Conservation (phyloP, 2,888 invertebrate species). For the Chesias legatella region DNA sequence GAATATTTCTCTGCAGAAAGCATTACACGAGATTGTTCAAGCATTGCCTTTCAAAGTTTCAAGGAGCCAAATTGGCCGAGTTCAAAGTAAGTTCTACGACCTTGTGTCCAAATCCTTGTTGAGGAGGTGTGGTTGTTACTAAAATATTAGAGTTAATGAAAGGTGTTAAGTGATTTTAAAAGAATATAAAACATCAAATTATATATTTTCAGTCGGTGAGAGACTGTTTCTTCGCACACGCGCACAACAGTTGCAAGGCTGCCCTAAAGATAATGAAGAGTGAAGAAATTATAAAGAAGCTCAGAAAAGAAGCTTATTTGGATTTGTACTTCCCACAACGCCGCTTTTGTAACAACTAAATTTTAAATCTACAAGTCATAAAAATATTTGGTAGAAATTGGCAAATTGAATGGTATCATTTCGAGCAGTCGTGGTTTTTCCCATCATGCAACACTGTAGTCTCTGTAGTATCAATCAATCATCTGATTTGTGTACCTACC, state of each 20-base stretch:
- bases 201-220: conserved; percentile 69
- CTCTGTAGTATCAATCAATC: conserved; percentile 48
- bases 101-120: too few relatives aligned
- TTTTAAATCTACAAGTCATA: conserved; percentile 1
- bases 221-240: conserved; percentile 74
- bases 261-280: conserved; percentile 73
- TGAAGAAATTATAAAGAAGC: conserved; percentile 69
- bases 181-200: too few relatives aligned
- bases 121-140: too few relatives aligned
- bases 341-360: conserved; percentile 46
- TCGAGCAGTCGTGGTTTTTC: conserved; percentile 7
- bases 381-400: conserved; percentile 1
- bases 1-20: conserved; percentile 66
- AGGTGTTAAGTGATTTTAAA: too few relatives aligned
- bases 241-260: conserved; percentile 74
- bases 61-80: conserved; percentile 62
- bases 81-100: conserved; percentile 73
- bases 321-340: conserved; percentile 71
- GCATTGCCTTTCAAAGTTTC: conserved; percentile 64
- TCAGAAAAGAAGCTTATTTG: conserved; percentile 72
- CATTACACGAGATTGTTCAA: conserved; percentile 65
- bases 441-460: conserved; percentile 41
- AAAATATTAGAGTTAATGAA: too few relatives aligned
- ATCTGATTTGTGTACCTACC: conserved; percentile 54
- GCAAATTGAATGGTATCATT: conserved; percentile 2